Conservation (phyloP, 2,888 invertebrate species). For the Ophion obscuratus region DNA sequence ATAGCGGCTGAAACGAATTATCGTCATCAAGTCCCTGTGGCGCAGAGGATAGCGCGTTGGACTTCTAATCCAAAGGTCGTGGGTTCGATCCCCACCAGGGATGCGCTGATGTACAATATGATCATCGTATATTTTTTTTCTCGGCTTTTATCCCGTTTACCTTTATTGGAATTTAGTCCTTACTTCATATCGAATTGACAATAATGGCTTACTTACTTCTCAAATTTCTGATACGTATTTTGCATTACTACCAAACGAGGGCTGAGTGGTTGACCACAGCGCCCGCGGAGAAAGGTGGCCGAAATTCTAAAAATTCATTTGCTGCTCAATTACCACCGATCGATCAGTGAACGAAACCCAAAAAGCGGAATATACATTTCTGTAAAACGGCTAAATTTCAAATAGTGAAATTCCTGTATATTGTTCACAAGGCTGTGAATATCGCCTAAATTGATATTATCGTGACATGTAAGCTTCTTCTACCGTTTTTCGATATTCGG, state of each 20-base stretch:
- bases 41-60: constrained; percentile 84
- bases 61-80: constrained; percentile 84
- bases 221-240: not conserved
- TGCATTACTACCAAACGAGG: not conserved
- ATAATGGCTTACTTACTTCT: not conserved
- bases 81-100: constrained; percentile 84
- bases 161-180: not conserved
- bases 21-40: constrained; percentile 80
- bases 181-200: not conserved
- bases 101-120: constrained; percentile 70
- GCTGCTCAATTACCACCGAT: not conserved
- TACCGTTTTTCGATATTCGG: not conserved
- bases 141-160: not conserved
- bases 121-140: constrained; percentile 48
- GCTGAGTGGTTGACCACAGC: not conserved
- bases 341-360: not conserved
- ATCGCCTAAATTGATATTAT: not conserved
- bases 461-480: not conserved
- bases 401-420: too few relatives aligned
- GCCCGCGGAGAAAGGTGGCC: not conserved
- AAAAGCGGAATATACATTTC: not conserved
- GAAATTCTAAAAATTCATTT: not conserved
- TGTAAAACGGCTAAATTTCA: not conserved
- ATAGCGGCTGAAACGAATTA: not conserved
- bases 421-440: too few relatives aligned